Conservation (phyloP, 1,140 invertebrate species). For the Drosophila watanabei region DNA sequence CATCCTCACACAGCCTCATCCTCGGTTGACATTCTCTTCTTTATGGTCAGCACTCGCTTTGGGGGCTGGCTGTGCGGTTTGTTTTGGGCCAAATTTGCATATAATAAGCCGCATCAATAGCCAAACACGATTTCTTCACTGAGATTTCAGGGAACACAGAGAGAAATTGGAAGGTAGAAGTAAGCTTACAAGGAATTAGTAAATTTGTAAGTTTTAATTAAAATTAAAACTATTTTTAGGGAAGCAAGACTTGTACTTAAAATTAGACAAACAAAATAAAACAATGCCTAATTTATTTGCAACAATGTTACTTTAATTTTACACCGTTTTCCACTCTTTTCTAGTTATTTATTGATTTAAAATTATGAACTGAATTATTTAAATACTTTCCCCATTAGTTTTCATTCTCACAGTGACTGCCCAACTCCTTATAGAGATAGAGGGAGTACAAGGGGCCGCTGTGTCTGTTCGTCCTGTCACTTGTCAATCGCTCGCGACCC, state of each 20-base stretch:
- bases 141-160: constrained; percentile 61
- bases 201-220: not conserved
- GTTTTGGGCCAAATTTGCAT: constrained; percentile 80
- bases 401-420: constrained; percentile 20
- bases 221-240: not conserved
- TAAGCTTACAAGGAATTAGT: not conserved
- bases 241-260: too few relatives aligned
- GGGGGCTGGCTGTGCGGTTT: constrained; percentile 48
- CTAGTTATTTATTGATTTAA: not conserved
- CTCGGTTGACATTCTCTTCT: constrained; percentile 76
- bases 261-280: rapidly evolving
- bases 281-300: not conserved
- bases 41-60: constrained; percentile 76
- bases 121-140: constrained; percentile 70
- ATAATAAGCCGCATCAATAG: constrained; percentile 85
- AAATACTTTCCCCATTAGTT: not conserved
- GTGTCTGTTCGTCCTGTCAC: constrained; percentile 62
- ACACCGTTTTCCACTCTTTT: not conserved
- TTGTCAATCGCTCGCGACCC: constrained; percentile 72
- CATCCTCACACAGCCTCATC: constrained; percentile 6
- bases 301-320: too few relatives aligned
- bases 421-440: constrained; percentile 36
- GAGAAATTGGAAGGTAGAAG: not conserved
- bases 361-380: not conserved
- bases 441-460: constrained; percentile 30